Conservation (phyloP, 1,140 invertebrate species). For the Streblospio benedicti region DNA sequence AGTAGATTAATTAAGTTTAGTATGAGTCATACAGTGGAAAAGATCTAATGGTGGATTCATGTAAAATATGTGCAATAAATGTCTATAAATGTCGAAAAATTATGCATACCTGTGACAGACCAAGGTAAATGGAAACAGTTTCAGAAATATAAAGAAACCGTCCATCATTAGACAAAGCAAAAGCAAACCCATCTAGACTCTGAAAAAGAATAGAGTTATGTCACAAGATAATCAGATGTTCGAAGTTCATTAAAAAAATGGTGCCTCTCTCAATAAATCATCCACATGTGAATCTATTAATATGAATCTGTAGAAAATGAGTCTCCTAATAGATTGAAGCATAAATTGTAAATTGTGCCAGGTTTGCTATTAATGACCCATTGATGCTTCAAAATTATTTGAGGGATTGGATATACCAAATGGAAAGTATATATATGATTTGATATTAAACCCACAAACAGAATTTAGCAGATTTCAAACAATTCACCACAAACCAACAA, state of each 20-base stretch:
- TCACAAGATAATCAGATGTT: background rate
- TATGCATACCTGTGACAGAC: conserved; percentile 81
- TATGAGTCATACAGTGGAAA: too few relatives aligned
- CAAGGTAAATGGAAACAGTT: conserved; percentile 96
- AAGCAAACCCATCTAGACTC: conserved; percentile 92
- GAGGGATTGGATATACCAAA: too few relatives aligned
- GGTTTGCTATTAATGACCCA: background rate
- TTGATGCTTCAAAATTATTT: too few relatives aligned
- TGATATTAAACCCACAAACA: too few relatives aligned
- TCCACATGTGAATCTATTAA: background rate
- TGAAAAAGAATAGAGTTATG: conserved; percentile 50
- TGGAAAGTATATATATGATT: too few relatives aligned
- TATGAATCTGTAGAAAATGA: background rate
- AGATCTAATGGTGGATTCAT: too few relatives aligned
- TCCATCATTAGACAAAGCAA: conserved; percentile 86
- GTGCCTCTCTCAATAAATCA: background rate
- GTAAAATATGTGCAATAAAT: too few relatives aligned
- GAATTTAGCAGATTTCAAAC: too few relatives aligned
- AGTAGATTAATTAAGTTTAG: too few relatives aligned
- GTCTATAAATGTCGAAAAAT: too few relatives aligned
- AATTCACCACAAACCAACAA: too few relatives aligned
- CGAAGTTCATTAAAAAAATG: background rate
- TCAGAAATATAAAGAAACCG: conserved; percentile 97
- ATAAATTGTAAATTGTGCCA: background rate
- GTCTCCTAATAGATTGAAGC: background rate